Percentiles rank a stretch among this genome's conserved stretches.
These are phyloP conservation scores for Pygmarrhopalites habei DNA, from an alignment of 1,140 invertebrate genomes.

Conservation along the genomic window DNA sequence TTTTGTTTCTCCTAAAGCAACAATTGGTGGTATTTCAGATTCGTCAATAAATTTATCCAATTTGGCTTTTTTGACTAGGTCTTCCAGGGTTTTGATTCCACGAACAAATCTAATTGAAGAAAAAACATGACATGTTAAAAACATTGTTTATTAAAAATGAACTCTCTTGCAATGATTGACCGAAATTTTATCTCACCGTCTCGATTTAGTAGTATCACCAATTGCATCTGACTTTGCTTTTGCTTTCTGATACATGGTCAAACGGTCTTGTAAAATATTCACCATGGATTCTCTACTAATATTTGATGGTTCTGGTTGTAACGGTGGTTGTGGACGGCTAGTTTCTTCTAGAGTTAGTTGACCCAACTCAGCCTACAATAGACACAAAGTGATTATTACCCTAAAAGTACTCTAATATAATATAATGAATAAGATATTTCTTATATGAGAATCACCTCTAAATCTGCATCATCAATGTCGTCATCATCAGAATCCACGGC, in stretches of 20 bases:
- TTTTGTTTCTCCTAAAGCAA: slow-evolving; percentile 40
- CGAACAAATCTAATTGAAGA: slow-evolving; percentile 55
- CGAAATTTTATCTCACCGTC: too few species aligned
- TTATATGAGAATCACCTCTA: slow-evolving; percentile 50
- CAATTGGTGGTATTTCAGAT: slow-evolving; percentile 69
- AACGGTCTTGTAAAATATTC: slow-evolving; percentile 66
- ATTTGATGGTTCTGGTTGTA: too few species aligned
- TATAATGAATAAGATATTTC: too few species aligned
- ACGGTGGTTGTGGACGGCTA: too few species aligned
- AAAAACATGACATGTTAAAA: too few species aligned
- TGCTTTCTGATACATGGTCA: slow-evolving; percentile 69
- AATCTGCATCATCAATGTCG: slow-evolving; percentile 67
- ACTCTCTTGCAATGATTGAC: too few species aligned
- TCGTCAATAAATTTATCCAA: slow-evolving; percentile 59
- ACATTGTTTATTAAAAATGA: too few species aligned
- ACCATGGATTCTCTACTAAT: too few species aligned
- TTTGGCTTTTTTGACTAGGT: slow-evolving; percentile 60
- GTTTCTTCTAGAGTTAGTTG: too few species aligned
- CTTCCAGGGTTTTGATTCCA: slow-evolving; percentile 72
- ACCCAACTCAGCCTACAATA: slow-evolving; percentile 41
- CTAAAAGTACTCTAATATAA: too few species aligned
- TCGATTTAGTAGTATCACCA: slow-evolving; percentile 63
- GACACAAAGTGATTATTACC: too few species aligned
- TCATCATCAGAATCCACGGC: too few species aligned
- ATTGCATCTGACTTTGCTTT: slow-evolving; percentile 64